Percentiles rank a stretch among this genome's conserved stretches.
Evolutionary conservation across 2,797 vertebrate species (phyloP).

Genomic region (Myotis myotis): DNA sequence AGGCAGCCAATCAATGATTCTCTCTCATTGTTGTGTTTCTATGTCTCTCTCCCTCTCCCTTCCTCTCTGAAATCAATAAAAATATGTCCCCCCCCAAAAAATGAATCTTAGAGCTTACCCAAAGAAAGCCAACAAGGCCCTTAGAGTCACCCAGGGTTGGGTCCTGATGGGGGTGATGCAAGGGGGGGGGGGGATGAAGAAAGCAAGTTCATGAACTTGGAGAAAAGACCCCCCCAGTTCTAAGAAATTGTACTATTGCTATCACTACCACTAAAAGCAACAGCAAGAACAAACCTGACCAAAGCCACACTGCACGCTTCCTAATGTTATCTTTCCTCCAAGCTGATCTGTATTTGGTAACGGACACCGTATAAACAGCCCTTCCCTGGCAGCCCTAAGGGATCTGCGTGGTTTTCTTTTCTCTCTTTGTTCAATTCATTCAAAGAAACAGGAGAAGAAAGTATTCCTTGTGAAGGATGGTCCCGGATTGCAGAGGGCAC

Average conservation of each 20-base stretch:
- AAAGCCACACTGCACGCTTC: not conserved
- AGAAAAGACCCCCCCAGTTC: not conserved
- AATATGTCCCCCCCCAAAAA: not conserved
- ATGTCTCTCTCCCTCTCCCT: no score
- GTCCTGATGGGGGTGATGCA: not conserved
- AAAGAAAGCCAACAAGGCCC: not conserved
- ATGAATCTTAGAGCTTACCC: not conserved
- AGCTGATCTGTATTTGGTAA: conserved; percentile 72
- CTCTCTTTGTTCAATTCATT: conserved; percentile 67
- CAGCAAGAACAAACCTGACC: not conserved
- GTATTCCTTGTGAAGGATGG: conserved; percentile 53
- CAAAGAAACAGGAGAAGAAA: conserved; percentile 19
- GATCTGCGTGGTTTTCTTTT: conserved; percentile 49
- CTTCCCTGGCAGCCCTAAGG: conserved; percentile 66
- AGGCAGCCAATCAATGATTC: no score
- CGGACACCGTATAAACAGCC: conserved; percentile 49
- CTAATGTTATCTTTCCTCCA: conserved; percentile 10
- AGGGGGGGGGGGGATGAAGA: not conserved
- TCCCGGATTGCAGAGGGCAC: conserved; percentile 72
- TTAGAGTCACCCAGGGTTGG: not conserved
- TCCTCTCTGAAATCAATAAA: no score
- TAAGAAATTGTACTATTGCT: not conserved
- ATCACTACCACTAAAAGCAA: not conserved
- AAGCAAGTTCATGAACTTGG: not conserved
- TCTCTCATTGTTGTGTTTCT: no score